Evolutionary conservation across 2,888 invertebrate species (phyloP).

Genomic region (Listrodromus nycthemerus): DNA sequence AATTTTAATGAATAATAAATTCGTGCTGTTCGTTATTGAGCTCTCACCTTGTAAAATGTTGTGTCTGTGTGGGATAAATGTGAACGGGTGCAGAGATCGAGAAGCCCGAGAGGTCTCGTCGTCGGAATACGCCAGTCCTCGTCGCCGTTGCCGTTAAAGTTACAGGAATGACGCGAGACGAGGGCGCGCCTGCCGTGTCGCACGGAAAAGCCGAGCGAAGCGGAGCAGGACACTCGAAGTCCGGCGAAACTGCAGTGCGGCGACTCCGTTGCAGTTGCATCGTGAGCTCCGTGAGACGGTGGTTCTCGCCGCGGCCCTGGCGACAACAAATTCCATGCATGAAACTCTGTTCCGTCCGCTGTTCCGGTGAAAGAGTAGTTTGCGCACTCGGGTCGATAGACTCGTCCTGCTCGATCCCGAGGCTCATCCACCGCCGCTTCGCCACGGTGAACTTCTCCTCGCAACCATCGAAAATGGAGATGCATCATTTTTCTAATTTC

Average conservation of each 20-base stretch:
- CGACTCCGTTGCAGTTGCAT: constrained; percentile 54
- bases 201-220: neutral
- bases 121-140: constrained; percentile 40
- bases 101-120: constrained; percentile 57
- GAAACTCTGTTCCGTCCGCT: constrained; percentile 50
- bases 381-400: constrained; percentile 67
- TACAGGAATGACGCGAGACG: constrained; percentile 63
- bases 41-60: constrained; percentile 67
- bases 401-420: constrained; percentile 61
- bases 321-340: constrained; percentile 42
- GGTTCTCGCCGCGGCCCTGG: constrained; percentile 33
- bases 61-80: neutral
- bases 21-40: constrained; percentile 65
- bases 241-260: constrained; percentile 19
- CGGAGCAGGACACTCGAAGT: constrained; percentile 20
- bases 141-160: constrained; percentile 43
- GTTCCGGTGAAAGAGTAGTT: constrained; percentile 49
- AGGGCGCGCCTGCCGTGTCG: constrained; percentile 53
- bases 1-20: constrained; percentile 17
- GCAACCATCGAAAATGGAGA: constrained; percentile 9
- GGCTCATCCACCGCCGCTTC: constrained; percentile 32
- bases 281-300: constrained; percentile 38
- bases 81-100: constrained; percentile 9
- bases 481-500: constrained; percentile 46
- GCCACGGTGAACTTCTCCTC: constrained; percentile 11